Evolutionary conservation across 2,113 vertebrate genomes (phyloP), one percentile per base, ranked within the genome.

Genomic region (Podarcis muralis): DNA sequence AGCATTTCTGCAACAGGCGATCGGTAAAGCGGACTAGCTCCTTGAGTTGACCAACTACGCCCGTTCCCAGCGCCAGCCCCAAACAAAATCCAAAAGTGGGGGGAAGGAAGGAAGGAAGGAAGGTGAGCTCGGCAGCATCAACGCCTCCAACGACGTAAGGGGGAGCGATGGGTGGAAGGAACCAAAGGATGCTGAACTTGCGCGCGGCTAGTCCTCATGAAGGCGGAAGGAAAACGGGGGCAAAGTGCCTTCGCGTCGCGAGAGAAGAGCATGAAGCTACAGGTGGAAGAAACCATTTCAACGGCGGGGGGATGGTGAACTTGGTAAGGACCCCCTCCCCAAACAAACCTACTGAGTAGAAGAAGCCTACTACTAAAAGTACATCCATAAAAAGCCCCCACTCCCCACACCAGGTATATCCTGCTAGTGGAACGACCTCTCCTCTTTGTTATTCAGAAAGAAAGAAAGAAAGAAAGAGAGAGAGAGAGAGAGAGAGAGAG

Each of bases 131-230:
- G n/a, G 30, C 16, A 59, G 16, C 77, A 48, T 22, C 48, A n/a
- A 57, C 25, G 27, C 27, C 77, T 57, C 43, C 77, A 16, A 13
- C 5, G 25, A 25, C 12, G n/a, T 30, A 27, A 53, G 15, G 48
- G 48, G 23, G 2, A 7, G 30, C 48, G 57, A 5, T 62, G 8
- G 4, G 18, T 62, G n/a, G 57, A n/a, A 59, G 57, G 81, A 37
- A 66, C 22, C 32, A 37, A 43, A 3, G 23, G 11, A 40, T 35
- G 22, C 20, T 66, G 43, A 6, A 13, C 3, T 13, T 3, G 62
- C 59, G 59, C 15, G 62, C 53, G 69, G 6, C 85, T n/a, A 86
- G 76, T 53, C 85, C 62, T 86, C 85, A 86, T 68, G 85, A 25
- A 27, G n/a, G 53, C 35, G 57, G 35, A 12, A 4, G 8, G 6